Evolutionary conservation across 1,140 invertebrate species (phyloP), one percentile per base, ranked within the genome.

Genomic region (Lepidurus packardi): DNA sequence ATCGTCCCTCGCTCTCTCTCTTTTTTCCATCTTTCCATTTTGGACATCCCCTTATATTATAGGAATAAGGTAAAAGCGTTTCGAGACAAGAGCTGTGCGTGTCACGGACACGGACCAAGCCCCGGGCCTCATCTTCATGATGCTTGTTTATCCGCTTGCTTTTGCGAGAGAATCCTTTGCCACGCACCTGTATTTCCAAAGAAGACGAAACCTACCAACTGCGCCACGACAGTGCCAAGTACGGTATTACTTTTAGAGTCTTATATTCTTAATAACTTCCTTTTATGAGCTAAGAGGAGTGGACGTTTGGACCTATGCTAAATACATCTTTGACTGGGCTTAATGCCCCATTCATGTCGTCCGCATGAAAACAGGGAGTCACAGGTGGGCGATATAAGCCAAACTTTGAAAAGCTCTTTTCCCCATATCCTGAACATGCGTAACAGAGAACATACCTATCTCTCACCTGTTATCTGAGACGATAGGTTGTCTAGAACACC

Each of bases 311-410:
- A 34, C 34, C 34, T 34, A 34, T 4, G 34, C 34, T 34, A 34
- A 34, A 34, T 34, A 34, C 34, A 34, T 34, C 34, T 34, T 34
- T 34, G 34, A 34, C 34, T 34, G 34, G 34, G 34, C 34, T 34
- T 34, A 34, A 34, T 34, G 34, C 34, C 34, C 34, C 34, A 34
- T 34, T 34, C 34, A 34, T 34, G 1, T 34, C 34, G 53, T 65
- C 53, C 16, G 53, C 53, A 65, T 65, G 53, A 65, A 65, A 65
- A 65, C 53, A 65, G 53, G 34, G 21, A 65, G 53, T 65, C 13
- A 65, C 53, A 65, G 53, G 53, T 65, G 53, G 53, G 8, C 53
- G 53, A 65, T 65, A n/a, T 65, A n/a, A 65, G 4, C 53, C 21
- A 21, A 9, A 47, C 8, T n/a, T 21, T 65, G 53, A 21, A 65